Base-by-base conservation (phyloP, 1,140 invertebrate species). In the Tetragonula clypearis region DNA sequence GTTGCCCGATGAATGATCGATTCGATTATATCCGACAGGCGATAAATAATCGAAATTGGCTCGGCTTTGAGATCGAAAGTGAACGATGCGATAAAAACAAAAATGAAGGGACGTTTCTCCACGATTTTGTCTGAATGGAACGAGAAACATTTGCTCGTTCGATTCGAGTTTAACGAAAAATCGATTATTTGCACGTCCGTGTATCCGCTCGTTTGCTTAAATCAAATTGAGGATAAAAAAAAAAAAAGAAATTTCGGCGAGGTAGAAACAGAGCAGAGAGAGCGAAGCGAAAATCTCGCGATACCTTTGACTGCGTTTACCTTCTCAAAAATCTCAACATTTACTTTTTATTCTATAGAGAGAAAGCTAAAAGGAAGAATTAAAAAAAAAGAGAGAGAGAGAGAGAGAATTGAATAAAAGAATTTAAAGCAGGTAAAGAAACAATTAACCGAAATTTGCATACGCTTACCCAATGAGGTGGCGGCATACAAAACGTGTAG, bases 401-500 rank as follows among this genome's bases (percentile, higher is more conserved):
- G 41, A 49, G 21, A 23, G 6, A 4, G 30, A 76, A 23, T 35
- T 12, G 55, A 30, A 75, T 35, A 58, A 30, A 30, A 30, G 30
- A 30, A 30, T 30, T 30, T 30, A 58, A 75, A 75, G n/a, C 15
- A 30, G 6, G 12, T 17, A 14, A n/a, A n/a, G 23, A 30, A 53
- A 17, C 14, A 56, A 30, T 74, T 74, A 53, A 19, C 5, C 12
- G n/a, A 30, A 66, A 30, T 80, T 62, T 56, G 62, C 30, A 62
- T 62, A 19, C 23, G 72, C 88, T 92, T 75, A 93, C 92, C 90
- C 75, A 88, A 69, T 15, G 87, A 71, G 62, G 74, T 88, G 75
- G 90, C 90, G 66, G 88, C 88, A 49, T 73, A 87, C 60, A 88
- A 65, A 53, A 87, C 87, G 73, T 89, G 90, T 77, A 93, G 89